Conservation (phyloP, 1,140 invertebrate species). For the Lordiphosa mommai region DNA sequence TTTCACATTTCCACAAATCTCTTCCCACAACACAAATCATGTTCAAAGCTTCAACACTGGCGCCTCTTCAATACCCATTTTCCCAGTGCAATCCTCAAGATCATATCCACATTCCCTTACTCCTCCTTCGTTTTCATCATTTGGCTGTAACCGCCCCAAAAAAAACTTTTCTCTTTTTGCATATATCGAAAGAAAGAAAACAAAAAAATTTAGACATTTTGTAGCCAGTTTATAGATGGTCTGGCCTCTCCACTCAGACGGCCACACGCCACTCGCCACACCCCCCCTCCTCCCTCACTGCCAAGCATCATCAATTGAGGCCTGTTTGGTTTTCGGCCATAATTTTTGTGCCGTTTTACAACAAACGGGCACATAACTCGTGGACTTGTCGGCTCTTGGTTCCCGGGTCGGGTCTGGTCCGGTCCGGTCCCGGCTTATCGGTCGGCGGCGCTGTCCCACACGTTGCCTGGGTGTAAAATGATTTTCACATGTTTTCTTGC, state of each 20-base stretch:
- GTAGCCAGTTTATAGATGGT: slow-evolving; percentile 68
- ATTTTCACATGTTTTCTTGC: slow-evolving; percentile 69
- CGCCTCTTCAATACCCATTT: not conserved
- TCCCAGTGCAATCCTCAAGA: slow-evolving; percentile 27
- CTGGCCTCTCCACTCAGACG: slow-evolving; percentile 13
- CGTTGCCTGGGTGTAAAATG: slow-evolving; percentile 42
- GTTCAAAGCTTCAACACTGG: not conserved
- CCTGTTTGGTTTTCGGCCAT: slow-evolving; percentile 72
- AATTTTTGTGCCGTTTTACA: slow-evolving; percentile 70
- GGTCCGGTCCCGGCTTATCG: slow-evolving; percentile 46
- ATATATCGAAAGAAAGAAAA: slow-evolving; percentile 5
- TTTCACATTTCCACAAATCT: not conserved
- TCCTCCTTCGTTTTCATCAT: slow-evolving; percentile 3
- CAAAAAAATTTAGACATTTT: slow-evolving; percentile 60
- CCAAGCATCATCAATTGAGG: slow-evolving; percentile 28
- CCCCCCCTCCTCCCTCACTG: not conserved
- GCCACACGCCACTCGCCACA: not conserved
- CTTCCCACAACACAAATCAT: not conserved
- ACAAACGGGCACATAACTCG: slow-evolving; percentile 69
- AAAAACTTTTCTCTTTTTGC: slow-evolving; percentile 12
- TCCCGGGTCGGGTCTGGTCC: slow-evolving; percentile 20
- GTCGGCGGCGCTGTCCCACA: slow-evolving; percentile 45
- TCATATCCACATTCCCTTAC: slow-evolving; percentile 41
- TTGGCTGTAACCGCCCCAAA: slow-evolving; percentile 1
- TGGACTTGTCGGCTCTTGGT: slow-evolving; percentile 28